These are phyloP conservation scores for Machimus atricapillus DNA, from an alignment of 2,888 invertebrate genomes.

Conservation along the genomic window DNA sequence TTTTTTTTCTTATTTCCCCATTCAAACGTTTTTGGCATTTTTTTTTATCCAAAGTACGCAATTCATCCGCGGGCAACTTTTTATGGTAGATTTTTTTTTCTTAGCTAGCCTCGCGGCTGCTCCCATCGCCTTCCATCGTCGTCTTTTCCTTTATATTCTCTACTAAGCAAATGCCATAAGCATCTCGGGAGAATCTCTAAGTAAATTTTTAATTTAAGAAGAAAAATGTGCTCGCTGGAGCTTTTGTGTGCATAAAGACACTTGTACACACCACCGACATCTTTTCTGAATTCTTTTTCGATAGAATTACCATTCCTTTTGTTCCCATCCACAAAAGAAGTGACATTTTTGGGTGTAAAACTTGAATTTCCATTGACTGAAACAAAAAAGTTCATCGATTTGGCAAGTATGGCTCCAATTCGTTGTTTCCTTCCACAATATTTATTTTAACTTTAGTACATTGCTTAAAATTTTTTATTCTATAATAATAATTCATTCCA, in stretches of 20 bases:
- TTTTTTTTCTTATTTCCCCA: neutral
- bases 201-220: constrained; percentile 28
- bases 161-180: neutral
- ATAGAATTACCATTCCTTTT: neutral
- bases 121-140: neutral
- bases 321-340: neutral
- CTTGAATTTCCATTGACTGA: neutral
- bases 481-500: neutral
- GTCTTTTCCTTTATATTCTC: neutral
- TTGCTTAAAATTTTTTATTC: no score
- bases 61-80: constrained; percentile 5
- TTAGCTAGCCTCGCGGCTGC: neutral
- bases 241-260: constrained; percentile 3
- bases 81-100: neutral
- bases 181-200: neutral
- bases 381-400: constrained; percentile 7
- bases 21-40: neutral
- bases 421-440: neutral
- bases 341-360: neutral
- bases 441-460: neutral
- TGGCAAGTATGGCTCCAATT: neutral
- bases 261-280: neutral
- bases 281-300: neutral
- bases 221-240: neutral
- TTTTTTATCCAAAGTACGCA: constrained; percentile 7